Evolutionary conservation across 1,140 invertebrate species (phyloP), one percentile per base, ranked within the genome.

Genomic region (Chironomus striatipennis): DNA sequence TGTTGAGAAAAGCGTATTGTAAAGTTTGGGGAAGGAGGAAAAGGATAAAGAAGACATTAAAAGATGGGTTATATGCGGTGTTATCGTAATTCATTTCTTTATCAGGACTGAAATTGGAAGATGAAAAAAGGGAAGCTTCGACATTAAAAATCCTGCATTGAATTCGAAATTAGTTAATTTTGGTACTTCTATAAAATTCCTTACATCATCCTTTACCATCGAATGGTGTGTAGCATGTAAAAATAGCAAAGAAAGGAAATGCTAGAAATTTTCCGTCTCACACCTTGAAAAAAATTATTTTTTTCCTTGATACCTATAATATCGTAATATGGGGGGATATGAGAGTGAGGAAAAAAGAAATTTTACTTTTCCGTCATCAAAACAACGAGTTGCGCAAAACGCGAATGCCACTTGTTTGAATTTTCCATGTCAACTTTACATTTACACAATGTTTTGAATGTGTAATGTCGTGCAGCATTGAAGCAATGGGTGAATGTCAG

Each of bases 371-470:
- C n/a, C 47, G n/a, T 57, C 47, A 57, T 57, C 12, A 34, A 34
- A 57, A n/a, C 47, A 57, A 57, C n/a, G 47, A 57, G 47, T 57
- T 57, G 47, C 47, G 47, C 47, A 57, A 57, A 57, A 57, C 47
- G 47, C 47, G 47, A 57, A 12, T 57, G 47, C 47, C 47, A 57
- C 47, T 57, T 57, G 47, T 57, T 57, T 57, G 47, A 57, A 57
- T 57, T 57, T 57, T 57, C 9, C 47, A n/a, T 57, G 47, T 57
- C 47, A 10, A n/a, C n/a, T n/a, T 57, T 57, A 15, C 47, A 10
- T 57, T 57, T 57, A 57, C 12, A 15, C 47, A 12, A 57, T 57
- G 47, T 57, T 1, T 57, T 10, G 12, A 57, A 15, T 57, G 47
- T 57, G 47, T 34, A 57, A 57, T 12, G 8, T 47, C 9, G 8